Conservation (phyloP, 2,888 invertebrate genomes). For the Iselma pallidipennis region DNA sequence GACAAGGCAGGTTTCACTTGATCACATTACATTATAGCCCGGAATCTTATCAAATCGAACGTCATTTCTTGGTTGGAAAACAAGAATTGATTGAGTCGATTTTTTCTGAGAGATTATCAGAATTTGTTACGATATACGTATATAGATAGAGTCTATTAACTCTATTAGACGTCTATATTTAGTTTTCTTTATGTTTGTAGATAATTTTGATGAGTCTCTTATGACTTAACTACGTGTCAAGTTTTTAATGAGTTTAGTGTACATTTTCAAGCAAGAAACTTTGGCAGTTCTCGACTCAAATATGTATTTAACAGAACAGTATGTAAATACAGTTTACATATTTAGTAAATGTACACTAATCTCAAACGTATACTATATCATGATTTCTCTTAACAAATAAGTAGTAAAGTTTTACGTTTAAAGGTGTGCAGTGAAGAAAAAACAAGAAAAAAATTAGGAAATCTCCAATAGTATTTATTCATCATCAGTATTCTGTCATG, state of each 20-base stretch:
- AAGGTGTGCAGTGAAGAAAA: too few species aligned
- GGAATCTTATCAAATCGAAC: conserved; percentile 5
- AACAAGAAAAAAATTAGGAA: not conserved
- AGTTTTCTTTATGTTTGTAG: not conserved
- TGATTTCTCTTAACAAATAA: not conserved
- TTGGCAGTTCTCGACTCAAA: not conserved
- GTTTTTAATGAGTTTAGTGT: not conserved
- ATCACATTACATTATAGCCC: conserved; percentile 6
- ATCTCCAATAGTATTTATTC: not conserved
- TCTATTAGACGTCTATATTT: too few species aligned
- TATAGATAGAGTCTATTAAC: too few species aligned
- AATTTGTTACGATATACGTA: too few species aligned
- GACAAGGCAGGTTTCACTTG: conserved; percentile 1
- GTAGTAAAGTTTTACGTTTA: not conserved
- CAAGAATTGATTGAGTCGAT: conserved; percentile 2
- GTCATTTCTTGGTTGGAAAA: not conserved
- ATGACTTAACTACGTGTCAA: not conserved
- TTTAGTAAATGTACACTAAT: not conserved
- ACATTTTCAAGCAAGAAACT: not conserved
- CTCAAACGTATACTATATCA: not conserved
- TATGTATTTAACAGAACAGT: not conserved
- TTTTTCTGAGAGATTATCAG: too few species aligned
- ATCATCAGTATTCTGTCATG: not conserved
- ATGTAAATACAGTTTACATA: not conserved
- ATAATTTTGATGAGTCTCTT: not conserved